These are phyloP conservation scores for Alectura lathami DNA, from an alignment of 2,113 vertebrate species.

Conservation along the genomic window DNA sequence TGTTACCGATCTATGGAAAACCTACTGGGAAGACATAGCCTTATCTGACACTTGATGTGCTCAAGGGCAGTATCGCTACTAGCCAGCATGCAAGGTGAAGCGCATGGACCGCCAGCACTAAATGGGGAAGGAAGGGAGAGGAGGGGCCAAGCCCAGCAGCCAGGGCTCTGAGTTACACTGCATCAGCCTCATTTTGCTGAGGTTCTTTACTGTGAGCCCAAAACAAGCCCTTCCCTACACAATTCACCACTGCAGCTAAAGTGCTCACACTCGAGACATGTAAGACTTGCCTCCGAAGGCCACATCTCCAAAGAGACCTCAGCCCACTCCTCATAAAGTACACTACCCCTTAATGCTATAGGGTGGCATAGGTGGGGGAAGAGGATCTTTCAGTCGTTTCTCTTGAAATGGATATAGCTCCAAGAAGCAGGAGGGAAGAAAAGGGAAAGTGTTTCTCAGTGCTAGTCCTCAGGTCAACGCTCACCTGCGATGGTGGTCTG, in stretches of 20 bases:
- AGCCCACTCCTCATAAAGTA: not conserved
- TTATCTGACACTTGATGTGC: not conserved
- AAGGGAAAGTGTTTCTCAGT: not conserved
- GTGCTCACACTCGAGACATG: not conserved
- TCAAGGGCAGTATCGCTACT: not conserved
- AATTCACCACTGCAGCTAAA: not conserved
- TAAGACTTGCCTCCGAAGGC: not conserved
- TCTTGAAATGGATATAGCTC: not conserved
- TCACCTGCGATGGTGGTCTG: rapidly evolving
- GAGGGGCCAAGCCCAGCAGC: not conserved
- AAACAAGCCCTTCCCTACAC: not conserved
- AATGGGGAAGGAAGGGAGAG: not conserved
- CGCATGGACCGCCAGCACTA: rapidly evolving
- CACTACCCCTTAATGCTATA: not conserved
- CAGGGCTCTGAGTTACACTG: rapidly evolving
- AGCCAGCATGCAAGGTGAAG: not conserved
- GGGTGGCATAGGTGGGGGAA: not conserved
- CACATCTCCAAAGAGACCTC: not conserved
- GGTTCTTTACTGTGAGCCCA: not conserved
- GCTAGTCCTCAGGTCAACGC: not conserved
- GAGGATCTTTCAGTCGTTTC: not conserved
- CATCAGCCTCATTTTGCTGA: not conserved
- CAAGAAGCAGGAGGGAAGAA: not conserved
- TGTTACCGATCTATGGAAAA: not conserved
- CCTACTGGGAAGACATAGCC: not conserved